Conservation (phyloP, 2,797 vertebrate species). For the Channa striata region DNA sequence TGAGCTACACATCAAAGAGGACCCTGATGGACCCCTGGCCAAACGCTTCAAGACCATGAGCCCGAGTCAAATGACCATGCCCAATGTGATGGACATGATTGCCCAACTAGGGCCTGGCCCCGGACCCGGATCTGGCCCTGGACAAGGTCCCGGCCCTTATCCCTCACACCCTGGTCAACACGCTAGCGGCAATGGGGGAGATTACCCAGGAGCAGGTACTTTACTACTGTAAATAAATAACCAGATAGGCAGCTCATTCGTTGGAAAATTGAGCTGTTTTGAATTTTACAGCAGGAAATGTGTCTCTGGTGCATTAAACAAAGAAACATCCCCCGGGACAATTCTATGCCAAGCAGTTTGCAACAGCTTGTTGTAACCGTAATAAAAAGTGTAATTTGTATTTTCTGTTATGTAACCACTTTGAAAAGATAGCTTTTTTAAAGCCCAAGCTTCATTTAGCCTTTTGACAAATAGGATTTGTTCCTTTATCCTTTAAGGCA, state of each 20-base stretch:
- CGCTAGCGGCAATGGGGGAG: constrained; percentile 84
- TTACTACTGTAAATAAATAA: constrained; percentile 20
- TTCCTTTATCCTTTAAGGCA: constrained; percentile 82
- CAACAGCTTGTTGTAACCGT: constrained; percentile 34
- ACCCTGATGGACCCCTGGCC: constrained; percentile 95
- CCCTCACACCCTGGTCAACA: constrained; percentile 89
- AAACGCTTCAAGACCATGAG: constrained; percentile 99
- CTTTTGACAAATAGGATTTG: constrained; percentile 17
- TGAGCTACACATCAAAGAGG: constrained; percentile 98
- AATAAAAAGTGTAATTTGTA: background rate
- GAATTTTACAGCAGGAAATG: constrained; percentile 39
- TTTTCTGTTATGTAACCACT: constrained; percentile 37
- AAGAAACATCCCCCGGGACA: constrained; percentile 46
- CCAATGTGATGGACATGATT: constrained; percentile 99
- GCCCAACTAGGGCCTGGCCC: constrained; percentile 92
- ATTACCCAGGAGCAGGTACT: constrained; percentile 93
- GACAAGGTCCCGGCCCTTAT: constrained; percentile 91
- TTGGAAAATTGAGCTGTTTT: constrained; percentile 33
- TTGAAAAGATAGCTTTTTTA: constrained; percentile 40
- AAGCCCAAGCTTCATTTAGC: constrained; percentile 9
- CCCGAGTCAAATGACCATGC: constrained; percentile 99
- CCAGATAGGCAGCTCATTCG: constrained; percentile 29
- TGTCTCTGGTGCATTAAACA: constrained; percentile 45
- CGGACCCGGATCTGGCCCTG: constrained; percentile 88
- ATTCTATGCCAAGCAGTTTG: constrained; percentile 39